phyloP scores from a whole-genome alignment of 2,113 vertebrate genomes.

The Echinops telfairi region DNA sequence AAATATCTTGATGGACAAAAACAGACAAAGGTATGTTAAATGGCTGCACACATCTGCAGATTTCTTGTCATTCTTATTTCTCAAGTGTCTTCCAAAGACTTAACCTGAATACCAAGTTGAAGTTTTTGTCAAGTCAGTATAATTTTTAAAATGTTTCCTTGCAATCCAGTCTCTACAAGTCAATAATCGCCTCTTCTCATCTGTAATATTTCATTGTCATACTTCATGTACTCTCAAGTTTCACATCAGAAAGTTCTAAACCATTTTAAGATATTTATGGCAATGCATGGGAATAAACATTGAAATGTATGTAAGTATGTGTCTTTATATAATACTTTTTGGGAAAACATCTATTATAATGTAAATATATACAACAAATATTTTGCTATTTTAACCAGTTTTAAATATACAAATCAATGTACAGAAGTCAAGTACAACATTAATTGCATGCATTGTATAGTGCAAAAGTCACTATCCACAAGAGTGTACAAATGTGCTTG shows the following conservation, averaged over 20 bases:
- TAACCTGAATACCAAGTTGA: slow-evolving; percentile 35
- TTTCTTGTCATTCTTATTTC: slow-evolving; percentile 40
- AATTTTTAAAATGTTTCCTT: slow-evolving; percentile 48
- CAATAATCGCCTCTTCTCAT: neutral
- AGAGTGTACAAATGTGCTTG: neutral
- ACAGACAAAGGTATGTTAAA: slow-evolving; percentile 45
- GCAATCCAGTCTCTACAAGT: neutral
- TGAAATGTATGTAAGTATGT: neutral
- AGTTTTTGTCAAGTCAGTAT: slow-evolving; percentile 49
- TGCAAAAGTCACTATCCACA: neutral
- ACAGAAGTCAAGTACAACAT: neutral
- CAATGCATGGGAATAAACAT: slow-evolving; percentile 1
- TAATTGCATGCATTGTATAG: neutral
- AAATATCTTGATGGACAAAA: slow-evolving; percentile 53
- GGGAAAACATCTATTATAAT: too few relatives aligned
- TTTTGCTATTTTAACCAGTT: neutral
- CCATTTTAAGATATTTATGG: neutral
- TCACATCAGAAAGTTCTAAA: neutral
- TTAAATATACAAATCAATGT: neutral
- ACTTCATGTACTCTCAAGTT: slow-evolving; percentile 8
- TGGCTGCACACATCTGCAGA: slow-evolving; percentile 34
- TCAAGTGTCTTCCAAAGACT: slow-evolving; percentile 51
- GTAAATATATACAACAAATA: neutral
- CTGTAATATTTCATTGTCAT: slow-evolving; percentile 23
- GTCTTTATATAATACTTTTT: neutral